These are phyloP conservation scores for Scolopax bukidnonensis DNA, from an alignment of 2,797 vertebrate species.

Conservation along the genomic window DNA sequence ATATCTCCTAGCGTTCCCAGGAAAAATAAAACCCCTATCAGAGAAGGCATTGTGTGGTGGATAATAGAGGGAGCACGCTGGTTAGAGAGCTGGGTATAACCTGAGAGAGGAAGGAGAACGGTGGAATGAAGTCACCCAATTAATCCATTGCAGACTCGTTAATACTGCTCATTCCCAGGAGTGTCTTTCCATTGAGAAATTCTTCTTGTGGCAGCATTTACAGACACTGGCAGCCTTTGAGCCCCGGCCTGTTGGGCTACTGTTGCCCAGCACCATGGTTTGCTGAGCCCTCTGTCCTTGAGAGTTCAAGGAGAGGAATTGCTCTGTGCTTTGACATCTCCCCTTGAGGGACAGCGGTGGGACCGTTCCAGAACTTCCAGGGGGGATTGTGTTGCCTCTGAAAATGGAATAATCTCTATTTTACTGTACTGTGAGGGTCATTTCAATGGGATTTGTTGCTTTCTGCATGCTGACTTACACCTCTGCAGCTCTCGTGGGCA, in stretches of 20 bases:
- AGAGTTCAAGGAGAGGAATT: background rate
- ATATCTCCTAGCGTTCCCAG: background rate
- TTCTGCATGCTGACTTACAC: background rate
- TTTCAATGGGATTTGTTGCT: background rate
- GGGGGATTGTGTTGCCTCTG: background rate
- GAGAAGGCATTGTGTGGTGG: background rate
- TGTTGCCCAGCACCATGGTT: no score
- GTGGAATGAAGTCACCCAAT: background rate
- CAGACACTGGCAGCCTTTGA: background rate
- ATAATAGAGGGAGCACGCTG: background rate
- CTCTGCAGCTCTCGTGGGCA: background rate
- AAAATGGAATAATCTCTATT: background rate
- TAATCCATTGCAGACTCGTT: background rate
- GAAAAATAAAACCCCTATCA: background rate
- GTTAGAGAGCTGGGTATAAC: background rate
- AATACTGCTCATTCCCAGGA: background rate
- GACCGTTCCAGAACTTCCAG: background rate
- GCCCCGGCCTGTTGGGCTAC: background rate
- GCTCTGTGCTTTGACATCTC: background rate
- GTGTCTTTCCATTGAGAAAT: background rate
- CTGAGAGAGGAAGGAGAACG: background rate
- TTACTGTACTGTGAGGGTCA: background rate
- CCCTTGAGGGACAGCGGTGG: background rate
- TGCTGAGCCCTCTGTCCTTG: background rate
- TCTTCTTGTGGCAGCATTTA: background rate